phyloP scores from a whole-genome alignment of 2,888 invertebrate species.

The Hypomecis atomaria region DNA sequence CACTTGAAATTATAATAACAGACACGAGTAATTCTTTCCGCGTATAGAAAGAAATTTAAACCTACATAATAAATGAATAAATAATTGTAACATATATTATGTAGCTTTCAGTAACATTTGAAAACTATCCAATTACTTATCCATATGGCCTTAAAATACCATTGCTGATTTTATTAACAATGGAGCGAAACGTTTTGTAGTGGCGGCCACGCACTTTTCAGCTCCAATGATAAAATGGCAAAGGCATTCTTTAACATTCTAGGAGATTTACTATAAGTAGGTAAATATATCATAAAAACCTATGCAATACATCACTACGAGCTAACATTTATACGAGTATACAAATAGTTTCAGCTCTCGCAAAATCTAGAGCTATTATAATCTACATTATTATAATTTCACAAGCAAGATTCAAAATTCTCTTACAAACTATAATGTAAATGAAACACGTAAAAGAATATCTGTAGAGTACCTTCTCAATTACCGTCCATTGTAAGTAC shows the following conservation, averaged over 20 bases:
- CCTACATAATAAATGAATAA: background rate
- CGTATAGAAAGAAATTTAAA: background rate
- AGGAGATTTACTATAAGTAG: background rate
- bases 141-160: too few relatives aligned
- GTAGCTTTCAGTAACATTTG: too few relatives aligned
- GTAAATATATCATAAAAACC: too few relatives aligned
- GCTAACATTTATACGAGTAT: too few relatives aligned
- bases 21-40: too few relatives aligned
- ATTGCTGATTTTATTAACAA: conserved; percentile 52
- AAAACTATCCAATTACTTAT: too few relatives aligned
- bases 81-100: background rate
- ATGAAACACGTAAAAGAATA: conserved; percentile 31
- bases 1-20: too few relatives aligned
- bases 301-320: too few relatives aligned
- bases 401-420: too few relatives aligned
- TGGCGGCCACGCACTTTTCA: conserved; percentile 76
- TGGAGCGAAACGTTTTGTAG: conserved; percentile 64
- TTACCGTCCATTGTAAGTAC: conserved; percentile 39
- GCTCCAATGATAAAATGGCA: conserved; percentile 59
- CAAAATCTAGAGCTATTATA: too few relatives aligned
- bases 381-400: too few relatives aligned
- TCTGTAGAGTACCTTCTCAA: conserved; percentile 52
- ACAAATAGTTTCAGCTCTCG: too few relatives aligned
- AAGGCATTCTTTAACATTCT: conserved; percentile 22
- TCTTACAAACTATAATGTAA: background rate